phyloP scores from a whole-genome alignment of 2,888 invertebrate species.

The Agonopterix arenella region DNA sequence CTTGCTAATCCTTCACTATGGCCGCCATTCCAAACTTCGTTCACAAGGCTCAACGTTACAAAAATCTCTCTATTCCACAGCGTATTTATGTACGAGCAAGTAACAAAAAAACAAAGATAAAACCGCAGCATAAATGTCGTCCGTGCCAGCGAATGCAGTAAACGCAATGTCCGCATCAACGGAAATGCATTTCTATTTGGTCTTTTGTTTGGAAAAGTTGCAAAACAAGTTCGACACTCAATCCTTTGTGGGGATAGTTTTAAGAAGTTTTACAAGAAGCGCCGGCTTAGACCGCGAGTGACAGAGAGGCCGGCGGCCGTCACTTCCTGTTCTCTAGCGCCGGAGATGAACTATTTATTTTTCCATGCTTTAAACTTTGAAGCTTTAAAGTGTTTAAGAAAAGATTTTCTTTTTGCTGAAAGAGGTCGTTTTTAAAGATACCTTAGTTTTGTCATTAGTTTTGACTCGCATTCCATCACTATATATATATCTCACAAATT shows the following conservation, averaged over 20 bases:
- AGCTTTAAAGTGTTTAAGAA: background rate
- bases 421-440: too few species aligned
- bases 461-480: too few species aligned
- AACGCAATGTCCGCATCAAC: constrained; percentile 23
- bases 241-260: constrained; percentile 64
- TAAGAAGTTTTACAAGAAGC: constrained; percentile 49
- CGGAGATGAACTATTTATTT: constrained; percentile 60
- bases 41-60: too few species aligned
- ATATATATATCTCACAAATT: too few species aligned
- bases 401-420: too few species aligned
- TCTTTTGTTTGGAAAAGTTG: constrained; percentile 57
- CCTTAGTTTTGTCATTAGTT: too few species aligned
- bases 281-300: constrained; percentile 35
- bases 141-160: background rate
- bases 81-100: background rate
- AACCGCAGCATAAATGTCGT: background rate
- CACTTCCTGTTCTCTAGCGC: constrained; percentile 48
- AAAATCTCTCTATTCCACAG: too few species aligned
- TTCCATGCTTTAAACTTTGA: background rate
- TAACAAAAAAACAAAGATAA: background rate
- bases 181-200: constrained; percentile 48
- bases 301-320: constrained; percentile 18
- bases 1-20: too few species aligned
- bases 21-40: too few species aligned
- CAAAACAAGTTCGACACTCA: constrained; percentile 66